Evolutionary conservation across 2,113 vertebrate species (phyloP), one percentile per base, ranked within the genome.

Genomic region (Tachycineta bicolor): DNA sequence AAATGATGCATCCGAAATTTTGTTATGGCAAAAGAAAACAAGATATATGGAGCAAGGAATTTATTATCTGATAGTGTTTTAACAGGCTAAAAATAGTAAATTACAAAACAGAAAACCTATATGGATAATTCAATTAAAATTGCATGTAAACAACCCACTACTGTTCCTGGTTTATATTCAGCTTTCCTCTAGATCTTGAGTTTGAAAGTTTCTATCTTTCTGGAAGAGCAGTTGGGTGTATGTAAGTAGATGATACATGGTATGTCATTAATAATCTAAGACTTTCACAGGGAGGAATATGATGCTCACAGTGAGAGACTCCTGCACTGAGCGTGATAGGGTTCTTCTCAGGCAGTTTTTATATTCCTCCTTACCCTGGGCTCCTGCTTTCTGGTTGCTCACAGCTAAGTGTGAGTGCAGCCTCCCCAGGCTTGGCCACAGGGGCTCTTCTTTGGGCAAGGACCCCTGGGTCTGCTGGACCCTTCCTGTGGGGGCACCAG

Each of bases 391-490:
- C 31, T 70, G 50, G 5, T 22, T 65, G 9, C 7, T 50, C 20
- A 14, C 26, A n/a, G 41, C 4, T 25, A 25, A 41, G 10, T 0
- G 0, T 22, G 21, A 84, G 26, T 0, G 8, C 33, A 87, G 18
- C 21, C 11, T 67, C 6, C 14, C 33, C 26, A 50, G 44, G 9
- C 17, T 39, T 11, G 22, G 14, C 6, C 19, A 6, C 5, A 4
- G 3, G 14, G 2, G 15, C 8, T 59, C 10, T 6, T 14, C 20
- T 15, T 6, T 39, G 33, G n/a, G 15, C 15, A 69, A 4, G 0
- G 3, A 4, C 0, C 37, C 37, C 37, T 37, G 37, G 37, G 37
- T 37, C 37, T 37, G 37, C 37, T 37, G 37, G 37, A 10, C 37
- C 37, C 37, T 37, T 37, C 37, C 37, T 37, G 37, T 37, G 37